These are phyloP conservation scores for Aphelocoma californica DNA, from an alignment of 2,797 vertebrate genomes.

Conservation along the genomic window DNA sequence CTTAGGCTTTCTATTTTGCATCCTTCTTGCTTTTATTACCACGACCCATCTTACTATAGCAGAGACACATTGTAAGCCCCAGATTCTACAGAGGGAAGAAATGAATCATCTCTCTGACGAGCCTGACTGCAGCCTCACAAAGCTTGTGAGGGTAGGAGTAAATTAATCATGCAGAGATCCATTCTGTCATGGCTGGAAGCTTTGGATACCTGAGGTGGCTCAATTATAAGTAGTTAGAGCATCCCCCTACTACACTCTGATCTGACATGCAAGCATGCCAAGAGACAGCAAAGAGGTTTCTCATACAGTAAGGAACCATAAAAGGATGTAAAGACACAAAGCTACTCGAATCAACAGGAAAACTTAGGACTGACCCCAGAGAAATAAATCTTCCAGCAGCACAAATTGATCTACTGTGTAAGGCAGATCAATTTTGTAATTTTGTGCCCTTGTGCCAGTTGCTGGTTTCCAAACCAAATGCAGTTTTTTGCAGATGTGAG, in stretches of 20 bases:
- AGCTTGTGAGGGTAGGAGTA: not conserved
- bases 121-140: not conserved
- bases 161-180: constrained; percentile 43
- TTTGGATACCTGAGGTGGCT: constrained; percentile 10
- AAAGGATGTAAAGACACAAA: not conserved
- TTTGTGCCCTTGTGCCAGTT: not conserved
- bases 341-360: not conserved
- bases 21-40: not conserved
- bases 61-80: not conserved
- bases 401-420: not conserved
- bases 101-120: not conserved
- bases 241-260: not conserved
- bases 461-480: not conserved
- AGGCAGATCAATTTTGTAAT: not conserved
- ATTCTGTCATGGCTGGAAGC: constrained; percentile 15
- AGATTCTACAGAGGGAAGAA: not conserved
- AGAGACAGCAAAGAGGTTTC: not conserved
- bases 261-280: not conserved
- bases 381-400: not conserved
- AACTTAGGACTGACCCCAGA: not conserved
- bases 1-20: not conserved
- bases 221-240: not conserved
- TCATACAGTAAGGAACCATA: not conserved
- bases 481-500: not conserved
- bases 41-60: not conserved